Evolutionary conservation across 2,113 vertebrate genomes (phyloP).

Genomic region (Picathartes gymnocephalus): DNA sequence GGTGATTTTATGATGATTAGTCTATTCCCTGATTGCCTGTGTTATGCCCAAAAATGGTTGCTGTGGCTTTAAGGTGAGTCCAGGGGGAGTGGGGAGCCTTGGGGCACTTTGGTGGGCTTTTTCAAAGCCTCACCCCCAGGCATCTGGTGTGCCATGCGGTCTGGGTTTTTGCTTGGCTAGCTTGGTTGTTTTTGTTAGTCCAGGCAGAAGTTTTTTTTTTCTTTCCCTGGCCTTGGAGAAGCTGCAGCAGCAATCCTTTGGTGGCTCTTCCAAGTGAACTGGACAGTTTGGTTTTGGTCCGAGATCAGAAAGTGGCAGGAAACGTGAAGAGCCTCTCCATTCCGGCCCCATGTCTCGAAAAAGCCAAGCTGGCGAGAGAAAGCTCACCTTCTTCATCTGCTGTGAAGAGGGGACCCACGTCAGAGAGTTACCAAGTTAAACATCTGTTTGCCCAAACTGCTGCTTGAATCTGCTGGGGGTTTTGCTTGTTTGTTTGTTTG

Average conservation of each 20-base stretch:
- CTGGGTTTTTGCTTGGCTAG: neutral
- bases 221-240: neutral
- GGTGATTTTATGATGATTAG: neutral
- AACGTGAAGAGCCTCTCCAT: accelerated
- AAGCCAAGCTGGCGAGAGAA: neutral
- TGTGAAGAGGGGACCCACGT: accelerated
- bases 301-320: accelerated
- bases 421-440: neutral
- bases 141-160: accelerated
- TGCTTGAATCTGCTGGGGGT: neutral
- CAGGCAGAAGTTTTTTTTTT: neutral
- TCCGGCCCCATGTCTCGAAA: neutral
- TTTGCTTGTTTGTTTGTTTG: neutral
- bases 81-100: neutral
- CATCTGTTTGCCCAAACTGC: neutral
- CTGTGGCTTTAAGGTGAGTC: neutral
- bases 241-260: neutral
- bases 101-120: neutral
- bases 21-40: too few relatives aligned
- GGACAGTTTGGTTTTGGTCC: too few relatives aligned
- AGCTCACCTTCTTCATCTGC: neutral
- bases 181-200: neutral
- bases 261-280: accelerated
- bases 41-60: neutral
- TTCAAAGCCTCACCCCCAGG: neutral